Percentiles rank a stretch among this genome's conserved stretches.
phyloP scores from a whole-genome alignment of 2,888 invertebrate genomes.

The Drosophila anceps region DNA sequence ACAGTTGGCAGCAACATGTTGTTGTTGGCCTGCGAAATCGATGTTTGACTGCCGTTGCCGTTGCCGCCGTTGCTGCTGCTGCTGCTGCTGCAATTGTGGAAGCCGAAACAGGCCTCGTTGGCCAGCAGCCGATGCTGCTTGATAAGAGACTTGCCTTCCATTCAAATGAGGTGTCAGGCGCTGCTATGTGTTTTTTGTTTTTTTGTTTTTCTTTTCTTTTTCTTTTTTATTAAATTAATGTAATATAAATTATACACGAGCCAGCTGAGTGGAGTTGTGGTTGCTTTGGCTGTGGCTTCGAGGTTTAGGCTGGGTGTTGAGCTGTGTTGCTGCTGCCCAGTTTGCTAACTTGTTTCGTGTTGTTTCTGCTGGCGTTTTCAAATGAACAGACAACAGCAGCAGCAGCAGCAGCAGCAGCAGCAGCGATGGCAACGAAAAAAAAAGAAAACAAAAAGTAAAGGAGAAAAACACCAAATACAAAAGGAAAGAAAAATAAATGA shows the following conservation, averaged over 20 bases:
- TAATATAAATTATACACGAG: conserved; percentile 58
- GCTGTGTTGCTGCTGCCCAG: conserved; percentile 12
- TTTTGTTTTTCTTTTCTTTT: conserved; percentile 3
- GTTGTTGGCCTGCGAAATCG: conserved; percentile 48
- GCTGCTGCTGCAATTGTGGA: conserved; percentile 7
- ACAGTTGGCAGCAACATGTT: conserved; percentile 66
- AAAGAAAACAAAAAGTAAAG: conserved; percentile 27
- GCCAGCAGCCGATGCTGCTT: conserved; percentile 39
- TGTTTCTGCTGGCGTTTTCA: conserved; percentile 48
- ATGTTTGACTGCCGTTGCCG: conserved; percentile 34
- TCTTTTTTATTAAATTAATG: conserved; percentile 44
- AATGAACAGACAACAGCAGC: conserved; percentile 23
- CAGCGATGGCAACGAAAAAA: neutral
- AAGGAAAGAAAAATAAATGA: conserved; percentile 54
- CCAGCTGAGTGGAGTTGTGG: conserved; percentile 19
- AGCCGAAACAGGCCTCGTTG: conserved; percentile 13
- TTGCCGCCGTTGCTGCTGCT: conserved; percentile 1
- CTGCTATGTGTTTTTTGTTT: too few species aligned
- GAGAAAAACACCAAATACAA: conserved; percentile 31
- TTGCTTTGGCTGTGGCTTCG: too few species aligned
- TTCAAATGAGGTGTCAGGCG: conserved; percentile 74
- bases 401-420: neutral
- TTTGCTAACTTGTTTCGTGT: conserved; percentile 61
- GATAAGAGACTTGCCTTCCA: conserved; percentile 53
- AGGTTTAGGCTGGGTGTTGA: neutral